phyloP scores from a whole-genome alignment of 2,113 vertebrate species.

The Nothoprocta perdicaria region DNA sequence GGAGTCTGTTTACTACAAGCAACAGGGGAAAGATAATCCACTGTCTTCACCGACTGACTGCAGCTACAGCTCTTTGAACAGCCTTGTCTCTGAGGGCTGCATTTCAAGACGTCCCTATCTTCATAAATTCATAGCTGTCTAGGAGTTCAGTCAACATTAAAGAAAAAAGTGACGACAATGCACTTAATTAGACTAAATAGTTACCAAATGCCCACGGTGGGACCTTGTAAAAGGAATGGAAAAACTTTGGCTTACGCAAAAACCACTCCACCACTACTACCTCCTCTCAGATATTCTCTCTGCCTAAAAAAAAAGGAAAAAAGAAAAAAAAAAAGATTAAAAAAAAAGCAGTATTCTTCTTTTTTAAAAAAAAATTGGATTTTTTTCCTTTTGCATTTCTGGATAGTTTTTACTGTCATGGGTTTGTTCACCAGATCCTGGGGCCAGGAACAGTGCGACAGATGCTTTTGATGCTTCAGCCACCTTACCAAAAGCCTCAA shows the following conservation, averaged over 20 bases:
- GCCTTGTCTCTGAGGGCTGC: not conserved
- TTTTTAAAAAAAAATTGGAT: not conserved
- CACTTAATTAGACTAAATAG: not conserved
- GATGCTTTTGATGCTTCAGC: conserved; percentile 1
- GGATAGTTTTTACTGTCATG: not conserved
- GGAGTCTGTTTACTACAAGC: conserved; percentile 23
- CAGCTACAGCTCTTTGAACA: conserved; percentile 11
- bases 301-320: not conserved
- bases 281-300: not conserved
- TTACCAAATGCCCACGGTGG: not conserved
- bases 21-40: not conserved
- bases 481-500: not conserved
- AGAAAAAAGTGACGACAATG: not conserved
- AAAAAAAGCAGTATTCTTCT: not conserved
- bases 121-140: conserved; percentile 10
- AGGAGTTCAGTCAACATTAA: conserved; percentile 37
- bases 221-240: conserved; percentile 1
- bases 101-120: conserved; percentile 5
- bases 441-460: not conserved
- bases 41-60: not conserved
- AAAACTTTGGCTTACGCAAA: conserved; percentile 14
- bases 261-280: not conserved
- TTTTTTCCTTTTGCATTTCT: not conserved
- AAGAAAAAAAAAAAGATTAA: not conserved
- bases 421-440: conserved; percentile 13